Evolutionary conservation across 92 coral and sea anemone species (phyloP), one percentile per base, ranked within the genome.

Genomic region (Muricea muricata): DNA sequence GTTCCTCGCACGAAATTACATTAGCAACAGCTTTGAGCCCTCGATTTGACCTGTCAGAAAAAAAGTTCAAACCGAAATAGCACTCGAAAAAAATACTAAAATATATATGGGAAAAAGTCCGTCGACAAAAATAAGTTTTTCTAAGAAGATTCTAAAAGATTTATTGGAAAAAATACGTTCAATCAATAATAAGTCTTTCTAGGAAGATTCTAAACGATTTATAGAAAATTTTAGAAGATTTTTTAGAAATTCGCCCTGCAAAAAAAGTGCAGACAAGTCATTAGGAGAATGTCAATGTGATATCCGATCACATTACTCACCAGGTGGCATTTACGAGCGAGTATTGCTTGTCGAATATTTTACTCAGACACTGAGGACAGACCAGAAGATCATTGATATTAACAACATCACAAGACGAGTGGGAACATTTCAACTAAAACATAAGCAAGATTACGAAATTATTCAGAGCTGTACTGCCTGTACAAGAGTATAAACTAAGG

Each of bases 281-380:
- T n/a, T n/a, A n/a, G n/a, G n/a, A n/a, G n/a, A n/a, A n/a, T n/a
- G n/a, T n/a, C n/a, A n/a, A n/a, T n/a, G n/a, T n/a, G n/a, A n/a
- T n/a, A n/a, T n/a, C n/a, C n/a, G n/a, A n/a, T n/a, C 3, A 6
- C 20, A 6, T 54, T 52, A 21, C 98, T 81, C 83, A 96, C 98
- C 99, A 96, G 18, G 99, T 96, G 15, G 99, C 99, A 77, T 96
- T 96, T n/a, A 96, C 86, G 91, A 96, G 93, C 47, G 94, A 92
- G 85, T 96, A 96, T 61, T 96, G 94, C 61, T 91, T 83, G 76
- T 90, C 91, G 40, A 93, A 96, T 46, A 87, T 89, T 58, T 94
- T 94, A 80, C 91, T 93, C 77, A 96, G 88, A 56, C 99, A 96
- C 18, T 93, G 84, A 7, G 98, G 84, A 56, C 99, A 96, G 94